Base-by-base conservation (phyloP, 2,797 vertebrate species). In the Neosilurus mollespiculum region DNA sequence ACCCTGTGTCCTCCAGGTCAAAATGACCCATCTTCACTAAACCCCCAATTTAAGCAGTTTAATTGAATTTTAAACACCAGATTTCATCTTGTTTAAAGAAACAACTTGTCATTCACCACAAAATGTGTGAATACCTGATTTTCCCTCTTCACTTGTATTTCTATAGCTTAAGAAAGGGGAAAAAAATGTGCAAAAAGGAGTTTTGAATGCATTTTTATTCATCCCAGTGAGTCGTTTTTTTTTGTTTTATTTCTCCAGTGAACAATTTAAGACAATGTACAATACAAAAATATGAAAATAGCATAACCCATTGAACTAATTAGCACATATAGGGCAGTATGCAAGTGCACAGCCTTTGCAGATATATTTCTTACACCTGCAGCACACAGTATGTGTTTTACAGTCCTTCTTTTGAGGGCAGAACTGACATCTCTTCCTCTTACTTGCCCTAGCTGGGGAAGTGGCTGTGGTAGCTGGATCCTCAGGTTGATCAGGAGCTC, bases 361-460 rank as follows among this genome's bases (percentile, higher is more conserved):
- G 80, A 81, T 81, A 14, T 59, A 71, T 70, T 61, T 72, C 65
- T 80, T 9, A 80, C 51, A 80, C 18, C 5, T 80, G 51, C 53
- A 70, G 65, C 26, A 69, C 26, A 81, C 22, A 70, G 53, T 18
- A 9, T 81, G 37, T 81, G 53, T 70, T 16, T 81, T 49, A 37
- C 30, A 70, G 54, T 26, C 54, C 66, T 81, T 80, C 49, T 59
- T 26, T 11, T 7, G 30, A 11, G 54, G 34, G 53, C 22, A 49
- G 51, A 49, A 81, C 16, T 70, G 66, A 14, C 56, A 49, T 43
- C n/a, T 71, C 22, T 9, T 71, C n/a, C 18, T 69, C 37, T 49
- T 11, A 1, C 18, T 4, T 43, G 65, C 30, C 64, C 24, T 14
- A 65, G 15, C 26, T 66, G 30, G 30, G 30, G 30, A 30, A 30